Evolutionary conservation across 2,797 vertebrate species (phyloP).

Genomic region (Taenioides sp.): DNA sequence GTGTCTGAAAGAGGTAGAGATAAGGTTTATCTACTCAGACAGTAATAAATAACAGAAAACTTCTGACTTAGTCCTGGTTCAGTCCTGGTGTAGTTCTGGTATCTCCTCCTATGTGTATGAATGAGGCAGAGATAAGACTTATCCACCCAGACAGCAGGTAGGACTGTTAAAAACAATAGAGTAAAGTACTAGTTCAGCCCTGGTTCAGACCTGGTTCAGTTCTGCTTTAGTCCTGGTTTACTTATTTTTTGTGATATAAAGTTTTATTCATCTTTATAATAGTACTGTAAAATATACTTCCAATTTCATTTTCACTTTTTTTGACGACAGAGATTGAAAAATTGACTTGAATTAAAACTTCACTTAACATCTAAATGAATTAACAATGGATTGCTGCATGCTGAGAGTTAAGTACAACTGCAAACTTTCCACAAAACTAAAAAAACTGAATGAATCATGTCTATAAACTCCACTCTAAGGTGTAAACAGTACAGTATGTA

Average conservation of each 20-base stretch:
- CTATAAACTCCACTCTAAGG: neutral
- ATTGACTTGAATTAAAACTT: too few relatives aligned
- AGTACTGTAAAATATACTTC: neutral
- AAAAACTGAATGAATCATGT: neutral
- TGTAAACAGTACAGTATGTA: constrained; percentile 12
- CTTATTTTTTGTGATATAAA: neutral
- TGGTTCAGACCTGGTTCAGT: neutral
- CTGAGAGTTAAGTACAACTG: neutral
- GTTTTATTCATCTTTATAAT: neutral
- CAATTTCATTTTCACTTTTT: neutral
- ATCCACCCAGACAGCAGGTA: neutral
- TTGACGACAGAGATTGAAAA: neutral
- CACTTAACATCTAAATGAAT: neutral
- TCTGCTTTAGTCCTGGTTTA: neutral
- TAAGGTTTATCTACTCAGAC: too few relatives aligned
- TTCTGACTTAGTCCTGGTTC: too few relatives aligned
- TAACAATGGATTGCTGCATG: neutral
- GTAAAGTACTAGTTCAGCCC: neutral
- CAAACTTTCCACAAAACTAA: neutral
- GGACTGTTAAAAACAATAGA: neutral
- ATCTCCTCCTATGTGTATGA: too few relatives aligned
- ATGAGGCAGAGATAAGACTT: constrained; percentile 14
- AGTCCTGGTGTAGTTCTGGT: too few relatives aligned
- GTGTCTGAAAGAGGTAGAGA: constrained; percentile 77
- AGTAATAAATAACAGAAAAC: too few relatives aligned